Evolutionary conservation across 1,140 invertebrate species (phyloP).

Genomic region (Plodia interpunctella): DNA sequence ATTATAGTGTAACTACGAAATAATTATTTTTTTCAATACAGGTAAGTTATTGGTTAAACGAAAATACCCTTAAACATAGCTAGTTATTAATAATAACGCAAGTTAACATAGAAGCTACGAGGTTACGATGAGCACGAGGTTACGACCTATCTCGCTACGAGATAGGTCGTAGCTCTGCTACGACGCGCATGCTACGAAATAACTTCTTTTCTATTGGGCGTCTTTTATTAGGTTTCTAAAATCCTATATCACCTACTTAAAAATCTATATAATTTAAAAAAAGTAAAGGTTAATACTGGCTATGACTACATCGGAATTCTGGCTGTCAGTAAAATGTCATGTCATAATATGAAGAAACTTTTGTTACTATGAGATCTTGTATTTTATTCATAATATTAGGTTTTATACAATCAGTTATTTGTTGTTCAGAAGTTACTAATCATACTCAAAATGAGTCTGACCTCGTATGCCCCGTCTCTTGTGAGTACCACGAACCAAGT

Average conservation of each 20-base stretch:
- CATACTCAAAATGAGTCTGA: conserved; percentile 37
- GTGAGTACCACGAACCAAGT: conserved; percentile 33
- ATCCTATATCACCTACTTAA: conserved; percentile 10
- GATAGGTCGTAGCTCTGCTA: no score
- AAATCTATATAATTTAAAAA: neutral
- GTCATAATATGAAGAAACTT: conserved; percentile 52
- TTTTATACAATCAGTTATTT: conserved; percentile 40
- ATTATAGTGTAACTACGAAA: no score
- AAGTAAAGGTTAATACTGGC: neutral
- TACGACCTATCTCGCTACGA: no score
- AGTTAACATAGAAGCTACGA: no score
- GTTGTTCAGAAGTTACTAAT: conserved; percentile 28
- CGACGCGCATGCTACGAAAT: no score
- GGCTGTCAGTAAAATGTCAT: conserved; percentile 25
- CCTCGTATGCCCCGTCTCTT: conserved; percentile 33
- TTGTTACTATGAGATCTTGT: conserved; percentile 61
- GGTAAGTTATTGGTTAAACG: no score
- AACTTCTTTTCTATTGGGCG: no score
- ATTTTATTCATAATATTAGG: conserved; percentile 54
- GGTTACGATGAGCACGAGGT: no score
- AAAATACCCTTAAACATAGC: no score
- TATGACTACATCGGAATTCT: neutral
- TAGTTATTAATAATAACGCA: no score
- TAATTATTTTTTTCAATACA: no score
- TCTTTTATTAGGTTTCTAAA: no score